These are phyloP conservation scores for Drosophila sordidula DNA, from an alignment of 2,888 invertebrate genomes.

Conservation along the genomic window DNA sequence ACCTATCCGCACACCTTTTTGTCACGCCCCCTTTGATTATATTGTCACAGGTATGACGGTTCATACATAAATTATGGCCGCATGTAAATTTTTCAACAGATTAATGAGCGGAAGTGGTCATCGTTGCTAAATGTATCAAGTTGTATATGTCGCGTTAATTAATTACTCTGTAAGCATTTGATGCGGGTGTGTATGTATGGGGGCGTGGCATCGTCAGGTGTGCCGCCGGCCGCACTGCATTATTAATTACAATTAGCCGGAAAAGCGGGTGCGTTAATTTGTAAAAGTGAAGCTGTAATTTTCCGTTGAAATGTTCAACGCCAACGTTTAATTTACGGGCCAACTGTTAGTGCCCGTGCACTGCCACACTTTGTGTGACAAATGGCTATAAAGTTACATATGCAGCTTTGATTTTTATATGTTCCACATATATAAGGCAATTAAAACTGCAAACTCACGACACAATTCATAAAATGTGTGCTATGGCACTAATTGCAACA, in stretches of 20 bases:
- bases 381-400: constrained; percentile 67
- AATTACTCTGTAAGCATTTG: constrained; percentile 37
- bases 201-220: constrained; percentile 63
- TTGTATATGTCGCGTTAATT: constrained; percentile 58
- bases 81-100: constrained; percentile 75
- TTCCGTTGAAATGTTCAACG: constrained; percentile 60
- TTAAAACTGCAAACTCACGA: constrained; percentile 51
- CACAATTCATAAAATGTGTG: constrained; percentile 5
- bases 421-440: constrained; percentile 38
- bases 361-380: constrained; percentile 64
- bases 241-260: constrained; percentile 74
- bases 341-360: constrained; percentile 63
- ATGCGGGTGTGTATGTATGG: constrained; percentile 1
- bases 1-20: background rate
- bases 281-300: constrained; percentile 67
- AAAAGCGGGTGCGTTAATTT: constrained; percentile 62
- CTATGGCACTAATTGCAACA: constrained; percentile 12
- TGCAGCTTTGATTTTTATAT: constrained; percentile 60
- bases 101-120: constrained; percentile 78
- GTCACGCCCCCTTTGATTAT: constrained; percentile 24
- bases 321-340: constrained; percentile 66
- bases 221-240: constrained; percentile 46
- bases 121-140: constrained; percentile 65
- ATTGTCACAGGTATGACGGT: constrained; percentile 30
- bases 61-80: constrained; percentile 62